A percentile compares a stretch with the other conserved stretches of the same genome.
Conservation (phyloP, 1,140 invertebrate species). For the Cotesia typhae region DNA sequence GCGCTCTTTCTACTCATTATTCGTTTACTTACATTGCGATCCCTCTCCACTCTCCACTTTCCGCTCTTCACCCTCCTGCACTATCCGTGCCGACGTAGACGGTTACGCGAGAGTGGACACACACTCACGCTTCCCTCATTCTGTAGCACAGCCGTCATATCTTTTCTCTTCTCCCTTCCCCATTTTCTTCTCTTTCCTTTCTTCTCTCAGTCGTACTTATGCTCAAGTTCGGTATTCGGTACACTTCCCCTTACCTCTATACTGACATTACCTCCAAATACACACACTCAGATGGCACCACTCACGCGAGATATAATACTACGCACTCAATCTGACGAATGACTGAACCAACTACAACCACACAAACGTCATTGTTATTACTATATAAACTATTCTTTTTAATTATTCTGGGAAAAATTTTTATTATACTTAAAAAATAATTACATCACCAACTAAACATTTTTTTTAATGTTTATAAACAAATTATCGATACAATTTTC, state of each 20-base stretch:
- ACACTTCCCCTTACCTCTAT: neutral
- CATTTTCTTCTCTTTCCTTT: slow-evolving; percentile 6
- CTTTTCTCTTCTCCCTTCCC: neutral
- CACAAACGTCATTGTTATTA: slow-evolving; percentile 40
- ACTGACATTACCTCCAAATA: neutral
- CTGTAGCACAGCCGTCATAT: neutral
- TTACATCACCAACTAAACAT: too few species aligned
- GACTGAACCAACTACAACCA: slow-evolving; percentile 45
- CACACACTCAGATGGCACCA: slow-evolving; percentile 26
- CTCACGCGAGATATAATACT: neutral
- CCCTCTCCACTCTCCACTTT: slow-evolving; percentile 17
- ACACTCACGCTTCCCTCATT: slow-evolving; percentile 2
- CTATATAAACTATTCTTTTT: slow-evolving; percentile 8
- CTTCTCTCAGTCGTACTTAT: neutral
- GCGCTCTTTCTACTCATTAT: too few species aligned
- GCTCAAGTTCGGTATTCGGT: neutral
- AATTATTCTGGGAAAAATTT: neutral
- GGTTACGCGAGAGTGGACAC: slow-evolving; percentile 25
- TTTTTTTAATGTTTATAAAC: too few species aligned
- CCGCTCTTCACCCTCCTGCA: neutral
- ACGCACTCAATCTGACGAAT: slow-evolving; percentile 40
- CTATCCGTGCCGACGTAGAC: neutral
- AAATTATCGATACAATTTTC: too few species aligned
- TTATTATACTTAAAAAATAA: neutral
- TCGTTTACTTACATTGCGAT: neutral